Evolutionary conservation across 2,888 invertebrate species (phyloP), one percentile per base, ranked within the genome.

Genomic region (Apamea crenata): DNA sequence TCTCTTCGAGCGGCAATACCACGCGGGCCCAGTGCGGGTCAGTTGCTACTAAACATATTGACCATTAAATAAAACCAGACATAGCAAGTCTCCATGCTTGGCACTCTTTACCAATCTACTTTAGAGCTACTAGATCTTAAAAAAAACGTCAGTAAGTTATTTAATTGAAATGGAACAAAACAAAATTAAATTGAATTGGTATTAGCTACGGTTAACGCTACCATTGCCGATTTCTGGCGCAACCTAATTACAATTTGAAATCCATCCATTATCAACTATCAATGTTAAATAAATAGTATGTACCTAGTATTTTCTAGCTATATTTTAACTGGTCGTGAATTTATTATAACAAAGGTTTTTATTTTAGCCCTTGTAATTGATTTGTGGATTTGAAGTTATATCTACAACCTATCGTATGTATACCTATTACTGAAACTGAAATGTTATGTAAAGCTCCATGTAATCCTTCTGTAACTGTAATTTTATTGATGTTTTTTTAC

Each of bases 231-330:
- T 56, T 69, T 56, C 61, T 63, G 36, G 16, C 53, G 16, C 25
- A 83, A 56, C 25, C 2, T 47, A 63, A 56, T 69, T 47, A 47
- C 53, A 61, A 25, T 53, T 53, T 61, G 16, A 16, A 50, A 50
- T 59, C 40, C 7, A 50, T 59, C 5, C 6, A 50, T 40, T 50
- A 80, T 16, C 7, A n/a, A 32, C 3, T n/a, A 32, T 56, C 14
- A 18, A 72, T 18, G 44, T 14, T 65, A 44, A 32, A 63, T 63
- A 18, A 63, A 63, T 32, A 63, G 18, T 61, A 14, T n/a, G 47
- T 14, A 18, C 29, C 61, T 8, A 8, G 8, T 63, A 63, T 21
- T 63, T 16, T 68, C 14, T 59, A 18, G 16, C 44, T 36, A 32
- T 47, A 29, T 44, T 71, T 63, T 21, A 44, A 75, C n/a, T 36